Evolutionary conservation across 2,888 invertebrate genomes (phyloP).

Genomic region (Campoplex capitator): DNA sequence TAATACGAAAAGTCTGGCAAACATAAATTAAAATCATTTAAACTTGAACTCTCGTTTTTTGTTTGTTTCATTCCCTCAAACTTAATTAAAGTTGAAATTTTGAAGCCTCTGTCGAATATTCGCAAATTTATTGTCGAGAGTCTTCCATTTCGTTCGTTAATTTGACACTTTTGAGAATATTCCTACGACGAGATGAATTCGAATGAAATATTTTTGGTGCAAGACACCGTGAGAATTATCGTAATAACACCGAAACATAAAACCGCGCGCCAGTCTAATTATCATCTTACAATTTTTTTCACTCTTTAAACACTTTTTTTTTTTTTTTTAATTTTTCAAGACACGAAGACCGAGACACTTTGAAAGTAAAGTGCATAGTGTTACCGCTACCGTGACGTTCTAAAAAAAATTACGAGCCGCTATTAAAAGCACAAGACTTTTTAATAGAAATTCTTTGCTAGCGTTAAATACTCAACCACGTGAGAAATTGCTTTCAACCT

Average conservation of each 20-base stretch:
- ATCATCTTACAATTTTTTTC: neutral
- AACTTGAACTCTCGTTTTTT: neutral
- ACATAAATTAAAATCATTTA: constrained; percentile 52
- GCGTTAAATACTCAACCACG: too few species aligned
- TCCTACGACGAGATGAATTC: neutral
- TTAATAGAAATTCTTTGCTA: too few species aligned
- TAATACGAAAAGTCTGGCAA: neutral
- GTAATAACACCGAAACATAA: neutral
- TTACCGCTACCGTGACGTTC: too few species aligned
- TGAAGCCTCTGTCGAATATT: neutral
- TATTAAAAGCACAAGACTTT: too few species aligned
- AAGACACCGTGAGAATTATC: neutral
- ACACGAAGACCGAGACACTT: too few species aligned
- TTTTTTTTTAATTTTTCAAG: too few species aligned
- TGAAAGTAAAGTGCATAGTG: too few species aligned
- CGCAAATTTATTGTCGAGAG: neutral
- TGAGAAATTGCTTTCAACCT: too few species aligned
- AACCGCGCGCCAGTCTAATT: neutral
- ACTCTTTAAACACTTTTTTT: too few species aligned
- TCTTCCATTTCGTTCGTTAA: neutral
- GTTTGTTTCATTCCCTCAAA: neutral
- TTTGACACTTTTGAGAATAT: neutral
- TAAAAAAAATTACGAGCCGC: too few species aligned
- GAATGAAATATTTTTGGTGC: neutral
- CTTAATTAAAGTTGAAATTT: neutral